A percentile compares a stretch with the other conserved stretches of the same genome.
Evolutionary conservation across 2,113 vertebrate species (phyloP).

Genomic region (Pristiophorus japonicus): DNA sequence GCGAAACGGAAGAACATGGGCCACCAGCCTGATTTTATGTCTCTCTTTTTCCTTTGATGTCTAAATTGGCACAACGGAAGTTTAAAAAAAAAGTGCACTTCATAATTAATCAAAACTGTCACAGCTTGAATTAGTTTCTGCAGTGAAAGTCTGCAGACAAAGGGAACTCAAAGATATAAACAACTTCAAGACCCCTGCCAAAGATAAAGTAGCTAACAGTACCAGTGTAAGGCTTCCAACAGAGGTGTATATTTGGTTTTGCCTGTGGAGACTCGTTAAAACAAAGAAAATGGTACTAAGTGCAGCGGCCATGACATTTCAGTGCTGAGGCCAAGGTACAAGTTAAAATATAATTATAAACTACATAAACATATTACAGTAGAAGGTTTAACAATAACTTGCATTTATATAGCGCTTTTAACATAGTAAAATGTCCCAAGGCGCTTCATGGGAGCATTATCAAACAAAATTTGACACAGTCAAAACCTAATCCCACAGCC

Average conservation of each 20-base stretch:
- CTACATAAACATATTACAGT: background rate
- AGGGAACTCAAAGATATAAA: slow-evolving; percentile 6
- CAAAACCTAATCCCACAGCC: no score
- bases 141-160: background rate
- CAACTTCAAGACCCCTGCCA: background rate
- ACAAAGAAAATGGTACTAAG: background rate
- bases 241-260: background rate
- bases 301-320: no score
- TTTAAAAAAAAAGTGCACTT: slow-evolving; percentile 10
- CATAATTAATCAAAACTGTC: slow-evolving; percentile 14
- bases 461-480: background rate
- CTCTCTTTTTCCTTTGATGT: background rate
- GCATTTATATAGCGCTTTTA: background rate
- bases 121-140: slow-evolving; percentile 2
- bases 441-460: background rate
- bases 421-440: background rate
- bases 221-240: background rate
- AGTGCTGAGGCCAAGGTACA: background rate
- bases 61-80: background rate
- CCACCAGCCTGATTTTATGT: background rate
- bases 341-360: background rate
- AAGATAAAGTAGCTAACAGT: background rate
- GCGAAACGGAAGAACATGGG: background rate
- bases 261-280: background rate
- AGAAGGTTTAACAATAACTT: background rate